A percentile compares a stretch with the other conserved stretches of the same genome.
These are phyloP conservation scores for Sorex maritimensis DNA, from an alignment of 2,797 vertebrate genomes.

Conservation along the genomic window DNA sequence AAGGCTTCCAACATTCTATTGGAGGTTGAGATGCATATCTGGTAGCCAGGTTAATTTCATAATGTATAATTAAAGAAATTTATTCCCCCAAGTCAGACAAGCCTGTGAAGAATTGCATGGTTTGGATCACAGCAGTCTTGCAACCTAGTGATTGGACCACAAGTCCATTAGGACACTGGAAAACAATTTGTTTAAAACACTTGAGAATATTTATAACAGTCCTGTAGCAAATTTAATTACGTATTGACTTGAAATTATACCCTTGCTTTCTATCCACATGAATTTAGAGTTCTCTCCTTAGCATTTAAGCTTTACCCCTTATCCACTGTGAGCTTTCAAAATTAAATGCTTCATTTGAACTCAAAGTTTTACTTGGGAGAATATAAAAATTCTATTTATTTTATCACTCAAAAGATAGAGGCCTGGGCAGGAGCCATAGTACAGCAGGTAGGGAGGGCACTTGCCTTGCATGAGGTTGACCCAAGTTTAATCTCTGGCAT, in stretches of 20 bases:
- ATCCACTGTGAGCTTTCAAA: conserved; percentile 44
- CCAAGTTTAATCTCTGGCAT: too few species aligned
- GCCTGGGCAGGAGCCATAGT: too few species aligned
- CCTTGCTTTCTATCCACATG: conserved; percentile 25
- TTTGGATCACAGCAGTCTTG: conserved; percentile 37
- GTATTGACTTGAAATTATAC: conserved; percentile 48
- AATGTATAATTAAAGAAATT: conserved; percentile 35
- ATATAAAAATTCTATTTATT: conserved; percentile 59
- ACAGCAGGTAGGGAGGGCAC: too few species aligned
- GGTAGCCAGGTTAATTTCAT: conserved; percentile 12
- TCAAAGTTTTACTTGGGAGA: conserved; percentile 48
- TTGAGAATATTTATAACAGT: neutral
- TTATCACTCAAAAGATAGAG: conserved; percentile 50
- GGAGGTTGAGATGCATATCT: conserved; percentile 23
- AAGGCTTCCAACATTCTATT: conserved; percentile 43
- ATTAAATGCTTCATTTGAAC: conserved; percentile 53
- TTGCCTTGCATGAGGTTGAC: too few species aligned
- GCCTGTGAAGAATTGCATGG: neutral
- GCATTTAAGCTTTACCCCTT: neutral
- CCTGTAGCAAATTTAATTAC: conserved; percentile 25
- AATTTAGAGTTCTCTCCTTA: conserved; percentile 37
- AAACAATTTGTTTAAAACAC: conserved; percentile 25
- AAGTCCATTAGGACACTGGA: conserved; percentile 17
- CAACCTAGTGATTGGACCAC: neutral
- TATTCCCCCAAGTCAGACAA: conserved; percentile 48